A percentile compares a stretch with the other conserved stretches of the same genome.
These are phyloP conservation scores for Drosophila multiciliata DNA, from an alignment of 2,888 invertebrate species.

Conservation along the genomic window DNA sequence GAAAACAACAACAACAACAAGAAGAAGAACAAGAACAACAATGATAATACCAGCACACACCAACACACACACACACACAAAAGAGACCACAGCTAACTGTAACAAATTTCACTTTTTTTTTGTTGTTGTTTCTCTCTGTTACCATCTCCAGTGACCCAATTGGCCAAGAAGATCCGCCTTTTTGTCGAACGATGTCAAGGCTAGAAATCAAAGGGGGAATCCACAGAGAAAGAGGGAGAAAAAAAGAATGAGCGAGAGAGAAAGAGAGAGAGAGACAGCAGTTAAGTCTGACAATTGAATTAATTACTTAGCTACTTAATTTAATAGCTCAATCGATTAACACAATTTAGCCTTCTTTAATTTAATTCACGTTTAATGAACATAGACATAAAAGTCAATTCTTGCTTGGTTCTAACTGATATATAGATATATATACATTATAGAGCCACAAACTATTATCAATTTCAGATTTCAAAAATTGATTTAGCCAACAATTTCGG, in stretches of 20 bases:
- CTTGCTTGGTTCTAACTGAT: not conserved
- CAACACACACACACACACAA: constrained; percentile 1
- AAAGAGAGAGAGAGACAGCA: not conserved
- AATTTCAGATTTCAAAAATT: not conserved
- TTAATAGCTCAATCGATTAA: constrained; percentile 5
- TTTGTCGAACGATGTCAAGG: constrained; percentile 68
- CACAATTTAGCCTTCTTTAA: not conserved
- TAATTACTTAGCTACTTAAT: constrained; percentile 10
- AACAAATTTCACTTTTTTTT: constrained; percentile 80
- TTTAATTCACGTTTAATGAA: no score
- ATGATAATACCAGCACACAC: constrained; percentile 8
- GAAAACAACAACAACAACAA: constrained; percentile 3
- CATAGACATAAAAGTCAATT: not conserved
- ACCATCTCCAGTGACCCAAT: constrained; percentile 60
- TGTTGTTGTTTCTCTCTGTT: constrained; percentile 11
- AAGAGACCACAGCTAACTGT: constrained; percentile 51
- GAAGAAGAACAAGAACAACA: not conserved
- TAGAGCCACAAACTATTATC: not conserved
- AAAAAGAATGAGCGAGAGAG: no score
- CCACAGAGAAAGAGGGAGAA: not conserved
- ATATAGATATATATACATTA: not conserved
- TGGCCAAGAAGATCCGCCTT: constrained; percentile 68
- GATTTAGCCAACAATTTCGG: not conserved
- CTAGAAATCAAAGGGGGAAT: constrained; percentile 57
- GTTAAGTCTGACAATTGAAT: not conserved